Base-by-base conservation (phyloP, 1,140 invertebrate genomes). In the Caerostris extrusa region DNA sequence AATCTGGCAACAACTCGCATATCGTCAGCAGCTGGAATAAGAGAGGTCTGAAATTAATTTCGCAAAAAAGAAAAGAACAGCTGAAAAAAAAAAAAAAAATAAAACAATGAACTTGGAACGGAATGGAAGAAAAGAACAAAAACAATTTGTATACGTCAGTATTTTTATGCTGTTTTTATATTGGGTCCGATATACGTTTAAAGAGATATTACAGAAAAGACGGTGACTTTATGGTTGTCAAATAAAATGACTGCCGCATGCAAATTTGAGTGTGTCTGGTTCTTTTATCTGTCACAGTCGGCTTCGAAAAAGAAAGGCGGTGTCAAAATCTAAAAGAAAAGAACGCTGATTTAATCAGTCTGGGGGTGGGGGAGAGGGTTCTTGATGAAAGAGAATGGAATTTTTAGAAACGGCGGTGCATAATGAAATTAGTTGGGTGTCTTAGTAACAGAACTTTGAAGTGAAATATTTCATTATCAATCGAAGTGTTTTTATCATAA, bases 231-330 rank as follows among this genome's bases (percentile, higher is more conserved):
- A 85, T 85, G 55, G 83, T 58, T 85, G 83, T 85, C 83, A 85
- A 85, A 85, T 85, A 85, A 58, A 85, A 60, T 85, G 83, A 58
- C 86, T 34, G 14, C 60, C 14, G 86, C 2, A 88, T 88, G 86
- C 86, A 88, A 88, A 88, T 88, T 67, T 64, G 17, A 14, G 34
- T 61, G 34, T 83, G 81, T 56, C 55, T 17, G 19, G 6, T 67
- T 88, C 61, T 88, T 88, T 88, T 64, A 57, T 88, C 86, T 88
- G 86, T 88, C 86, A 88, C 34, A 56, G n/a, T 88, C 60, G 53
- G 17, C 61, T 64, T 88, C 61, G 14, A n/a, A 83, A 83, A 83
- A 83, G 53, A 58, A 58, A 34, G 10, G 55, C 82, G 7, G 60
- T 55, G 60, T 88, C 58, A 67, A 88, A 57, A 83, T 19, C 56